These are phyloP conservation scores for Glyptemys insculpta DNA, from an alignment of 2,797 vertebrate genomes.

Conservation along the genomic window DNA sequence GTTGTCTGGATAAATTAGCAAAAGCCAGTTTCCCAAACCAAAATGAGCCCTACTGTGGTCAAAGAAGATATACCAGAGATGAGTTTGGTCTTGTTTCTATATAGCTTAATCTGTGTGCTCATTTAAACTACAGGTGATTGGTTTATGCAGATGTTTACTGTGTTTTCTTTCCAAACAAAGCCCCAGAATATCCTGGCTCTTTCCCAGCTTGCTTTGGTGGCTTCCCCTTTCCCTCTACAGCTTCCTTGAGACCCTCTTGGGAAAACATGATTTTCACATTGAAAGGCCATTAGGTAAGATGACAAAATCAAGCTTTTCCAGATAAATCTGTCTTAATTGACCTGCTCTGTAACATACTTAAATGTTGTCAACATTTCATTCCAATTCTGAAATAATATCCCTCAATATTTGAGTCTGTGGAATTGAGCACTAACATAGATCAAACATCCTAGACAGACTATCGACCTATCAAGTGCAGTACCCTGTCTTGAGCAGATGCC, in stretches of 20 bases:
- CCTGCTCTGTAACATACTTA: not conserved
- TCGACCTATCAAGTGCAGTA: not conserved
- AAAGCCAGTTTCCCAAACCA: not conserved
- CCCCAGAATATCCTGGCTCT: not conserved
- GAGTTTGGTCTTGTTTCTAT: not conserved
- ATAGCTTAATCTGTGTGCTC: not conserved
- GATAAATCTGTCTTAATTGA: not conserved
- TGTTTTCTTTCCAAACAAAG: not conserved
- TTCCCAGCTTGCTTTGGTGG: not conserved
- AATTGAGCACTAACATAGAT: not conserved
- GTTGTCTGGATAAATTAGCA: not conserved
- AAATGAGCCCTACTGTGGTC: not conserved
- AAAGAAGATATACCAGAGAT: not conserved
- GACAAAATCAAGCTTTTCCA: not conserved
- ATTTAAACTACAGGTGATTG: not conserved
- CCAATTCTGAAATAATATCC: not conserved
- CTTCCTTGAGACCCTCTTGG: not conserved
- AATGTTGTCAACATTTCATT: not conserved
- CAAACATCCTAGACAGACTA: not conserved
- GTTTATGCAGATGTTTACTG: not conserved
- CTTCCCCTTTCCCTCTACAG: not conserved
- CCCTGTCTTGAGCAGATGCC: not conserved
- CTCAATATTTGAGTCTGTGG: not conserved
- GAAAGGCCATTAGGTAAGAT: not conserved
- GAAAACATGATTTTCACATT: not conserved